phyloP scores from a whole-genome alignment of 92 coral and sea anemone genomes.

The Virgularia gustaviana region DNA sequence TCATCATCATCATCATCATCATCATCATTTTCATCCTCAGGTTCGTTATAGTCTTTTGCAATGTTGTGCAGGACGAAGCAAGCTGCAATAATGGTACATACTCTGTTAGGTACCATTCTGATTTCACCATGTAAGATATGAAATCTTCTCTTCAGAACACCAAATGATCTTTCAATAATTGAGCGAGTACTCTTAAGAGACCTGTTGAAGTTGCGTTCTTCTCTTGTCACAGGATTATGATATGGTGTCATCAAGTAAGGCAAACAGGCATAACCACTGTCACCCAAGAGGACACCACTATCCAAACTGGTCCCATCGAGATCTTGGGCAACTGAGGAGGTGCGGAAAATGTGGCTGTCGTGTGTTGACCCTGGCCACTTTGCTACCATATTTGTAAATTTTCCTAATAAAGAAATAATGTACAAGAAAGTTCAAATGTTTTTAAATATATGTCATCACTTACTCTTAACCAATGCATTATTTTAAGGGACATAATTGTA shows the following conservation, averaged over 20 bases:
- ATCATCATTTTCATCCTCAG: constrained; percentile 38
- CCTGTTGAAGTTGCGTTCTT: constrained; percentile 20
- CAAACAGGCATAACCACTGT: constrained; percentile 22
- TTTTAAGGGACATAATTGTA: too few relatives aligned
- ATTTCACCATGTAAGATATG: constrained; percentile 51
- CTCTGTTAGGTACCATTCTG: constrained; percentile 57
- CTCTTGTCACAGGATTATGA: constrained; percentile 6
- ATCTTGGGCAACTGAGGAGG: constrained; percentile 30
- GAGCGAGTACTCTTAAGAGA: constrained; percentile 20
- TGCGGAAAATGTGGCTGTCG: constrained; percentile 46
- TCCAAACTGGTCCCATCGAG: too few relatives aligned
- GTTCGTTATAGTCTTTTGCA: constrained; percentile 49
- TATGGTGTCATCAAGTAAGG: constrained; percentile 28
- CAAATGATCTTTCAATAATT: constrained; percentile 27
- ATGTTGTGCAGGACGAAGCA: constrained; percentile 58
- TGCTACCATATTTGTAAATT: constrained; percentile 44
- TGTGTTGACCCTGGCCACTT: constrained; percentile 46
- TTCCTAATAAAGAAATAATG: constrained; percentile 45
- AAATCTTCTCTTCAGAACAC: constrained; percentile 49
- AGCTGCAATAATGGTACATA: constrained; percentile 55
- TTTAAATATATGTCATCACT: too few relatives aligned
- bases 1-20: too few relatives aligned
- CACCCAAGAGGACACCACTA: too few relatives aligned
- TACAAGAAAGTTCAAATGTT: too few relatives aligned
- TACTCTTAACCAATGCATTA: too few relatives aligned